Evolutionary conservation across 2,113 vertebrate species (phyloP), one percentile per base, ranked within the genome.

Genomic region (Macquaria australasica): DNA sequence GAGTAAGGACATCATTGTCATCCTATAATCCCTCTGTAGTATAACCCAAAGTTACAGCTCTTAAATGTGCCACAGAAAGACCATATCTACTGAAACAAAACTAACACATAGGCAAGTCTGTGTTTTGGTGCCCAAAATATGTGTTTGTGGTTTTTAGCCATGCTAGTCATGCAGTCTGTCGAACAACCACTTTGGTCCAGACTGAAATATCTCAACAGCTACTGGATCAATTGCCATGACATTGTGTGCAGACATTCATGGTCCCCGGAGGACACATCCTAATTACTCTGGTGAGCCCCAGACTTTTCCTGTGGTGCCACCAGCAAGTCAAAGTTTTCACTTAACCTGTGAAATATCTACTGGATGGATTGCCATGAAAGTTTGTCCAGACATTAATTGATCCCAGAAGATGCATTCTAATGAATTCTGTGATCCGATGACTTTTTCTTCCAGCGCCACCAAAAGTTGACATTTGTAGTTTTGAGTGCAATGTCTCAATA

Each of bases 21-120:
- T 74, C 59, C 63, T 34, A 55, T 41, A 56, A 59, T 82, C 58
- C 72, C 28, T 81, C 67, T 81, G 59, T 53, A 60, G 25, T 79
- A 39, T 9, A 74, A 39, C 48, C 75, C 2, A 28, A 34, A 58
- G 68, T 9, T 55, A 73, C 37, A 73, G 45, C 48, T 31, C 15
- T 48, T 16, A 62, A 41, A 82, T 79, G 71, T 79, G 34, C 4
- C 21, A 9, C 77, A 59, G 50, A 83, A 71, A 41, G 72, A 66
- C 15, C 18, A 15, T 31, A 70, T 66, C 21, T 39, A 76, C 25
- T 70, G 7, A 50, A 41, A 55, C 41, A 58, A 34, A 69, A 74
- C 39, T 4, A 50, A 59, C n/a, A 78, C 74, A 73, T 0, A 34
- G 28, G 23, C 37, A 70, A 63, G 45, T 5, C 20, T 34, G n/a